Base-by-base conservation (phyloP, 2,797 vertebrate species). In the Chromis chromis region DNA sequence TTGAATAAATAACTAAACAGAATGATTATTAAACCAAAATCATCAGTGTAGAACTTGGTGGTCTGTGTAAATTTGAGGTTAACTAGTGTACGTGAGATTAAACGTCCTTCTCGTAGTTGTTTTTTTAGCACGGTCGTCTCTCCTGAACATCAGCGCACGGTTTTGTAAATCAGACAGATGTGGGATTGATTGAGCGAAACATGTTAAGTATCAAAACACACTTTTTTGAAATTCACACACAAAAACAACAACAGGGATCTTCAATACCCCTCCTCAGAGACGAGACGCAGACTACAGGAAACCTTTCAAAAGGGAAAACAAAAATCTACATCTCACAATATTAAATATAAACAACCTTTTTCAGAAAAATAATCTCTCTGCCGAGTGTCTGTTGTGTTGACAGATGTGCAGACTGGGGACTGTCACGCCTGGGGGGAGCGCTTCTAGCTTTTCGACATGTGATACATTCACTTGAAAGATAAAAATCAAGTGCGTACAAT, bases 301-400 rank as follows among this genome's bases (percentile, higher is more conserved):
- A 79, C 60, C 10, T 79, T 76, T 11, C n/a, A n/a, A 58, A 73
- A 66, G 17, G 49, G 9, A 67, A 79, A 79, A 66, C 9, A 49
- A 21, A 85, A 86, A 89, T 89, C 76, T 80, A 91, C 89, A 92
- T 87, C 76, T 88, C 55, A 74, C 68, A 82, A 68, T 76, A 90
- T 92, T 90, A 93, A 93, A 93, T 93, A 94, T 90, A 87, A 82
- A 92, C 88, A 91, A 74, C 69, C 50, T 83, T 85, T n/a, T 81
- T 78, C 66, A 79, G 82, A 89, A 92, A 89, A 88, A 92, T 78
- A 91, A 92, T 90, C 88, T 92, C 83, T 88, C 52, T 84, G 78
- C 59, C 17, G 62, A 79, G 66, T 55, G 53, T 78, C 71, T 42
- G 3, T 39, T 53, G 56, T 62, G 79, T 66, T 24, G 60, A 83